phyloP scores from a whole-genome alignment of 2,113 vertebrate genomes.

The Anolis sagrei region DNA sequence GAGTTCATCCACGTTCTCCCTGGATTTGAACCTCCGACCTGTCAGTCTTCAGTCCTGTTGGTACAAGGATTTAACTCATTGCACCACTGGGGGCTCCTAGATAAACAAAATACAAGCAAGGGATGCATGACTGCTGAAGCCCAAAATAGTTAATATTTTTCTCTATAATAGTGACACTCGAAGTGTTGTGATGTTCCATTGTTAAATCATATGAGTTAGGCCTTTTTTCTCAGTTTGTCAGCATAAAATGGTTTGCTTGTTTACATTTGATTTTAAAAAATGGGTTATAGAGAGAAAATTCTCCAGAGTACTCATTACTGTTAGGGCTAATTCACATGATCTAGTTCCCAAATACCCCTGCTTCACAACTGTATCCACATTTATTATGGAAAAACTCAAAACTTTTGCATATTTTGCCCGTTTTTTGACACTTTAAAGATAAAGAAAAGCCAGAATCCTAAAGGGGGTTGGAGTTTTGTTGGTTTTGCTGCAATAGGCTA shows the following conservation, averaged over 20 bases:
- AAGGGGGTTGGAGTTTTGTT: neutral
- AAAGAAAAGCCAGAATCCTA: neutral
- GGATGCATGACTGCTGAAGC: neutral
- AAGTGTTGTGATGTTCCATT: too few species aligned
- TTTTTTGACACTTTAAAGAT: neutral
- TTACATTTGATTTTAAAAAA: too few species aligned
- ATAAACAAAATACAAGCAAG: neutral
- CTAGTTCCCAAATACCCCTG: neutral
- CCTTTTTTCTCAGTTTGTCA: too few species aligned
- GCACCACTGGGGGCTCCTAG: too few species aligned
- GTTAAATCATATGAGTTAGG: too few species aligned
- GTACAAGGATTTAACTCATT: too few species aligned
- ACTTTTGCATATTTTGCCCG: neutral
- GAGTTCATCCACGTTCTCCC: too few species aligned
- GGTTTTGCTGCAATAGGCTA: neutral
- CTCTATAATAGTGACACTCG: too few species aligned
- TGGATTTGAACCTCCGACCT: too few species aligned
- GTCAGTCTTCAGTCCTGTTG: too few species aligned
- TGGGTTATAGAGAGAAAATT: neutral
- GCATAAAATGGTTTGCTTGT: too few species aligned
- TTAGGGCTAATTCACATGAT: neutral
- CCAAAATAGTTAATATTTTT: too few species aligned
- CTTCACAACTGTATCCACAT: neutral
- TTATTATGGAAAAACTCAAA: neutral
- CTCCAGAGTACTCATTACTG: neutral